Percentiles rank a stretch among this genome's conserved stretches.
Evolutionary conservation across 2,888 invertebrate species (phyloP).

Genomic region (Cremastobaeus sp.): DNA sequence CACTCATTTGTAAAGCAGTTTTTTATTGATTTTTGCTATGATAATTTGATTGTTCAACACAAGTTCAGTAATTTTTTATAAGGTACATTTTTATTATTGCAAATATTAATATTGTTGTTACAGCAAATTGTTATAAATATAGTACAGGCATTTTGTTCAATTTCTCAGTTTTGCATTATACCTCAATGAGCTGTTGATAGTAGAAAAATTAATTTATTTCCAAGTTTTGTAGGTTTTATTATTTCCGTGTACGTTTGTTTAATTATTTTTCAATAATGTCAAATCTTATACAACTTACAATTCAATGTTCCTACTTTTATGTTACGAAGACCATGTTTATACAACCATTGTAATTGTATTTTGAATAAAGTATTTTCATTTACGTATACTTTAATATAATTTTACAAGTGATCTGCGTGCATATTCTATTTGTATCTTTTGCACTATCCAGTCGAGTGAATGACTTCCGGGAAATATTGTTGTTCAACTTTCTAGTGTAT

Average conservation of each 20-base stretch:
- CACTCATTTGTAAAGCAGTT: neutral
- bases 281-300: slow-evolving; percentile 30
- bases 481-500: no score
- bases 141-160: slow-evolving; percentile 5
- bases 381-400: no score
- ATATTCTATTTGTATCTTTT: no score
- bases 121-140: no score
- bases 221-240: slow-evolving; percentile 18
- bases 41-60: no score
- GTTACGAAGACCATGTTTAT: slow-evolving; percentile 36
- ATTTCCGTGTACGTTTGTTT: slow-evolving; percentile 2
- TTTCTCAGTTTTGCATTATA: slow-evolving; percentile 15
- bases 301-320: slow-evolving; percentile 43
- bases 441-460: no score
- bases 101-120: no score
- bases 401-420: no score
- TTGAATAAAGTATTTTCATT: slow-evolving; percentile 35
- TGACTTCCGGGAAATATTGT: no score
- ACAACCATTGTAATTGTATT: slow-evolving; percentile 39
- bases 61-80: slow-evolving; percentile 3
- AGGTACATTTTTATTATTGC: no score
- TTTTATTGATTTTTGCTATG: slow-evolving; percentile 15
- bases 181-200: slow-evolving; percentile 20
- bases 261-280: slow-evolving; percentile 16
- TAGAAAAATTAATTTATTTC: slow-evolving; percentile 8